phyloP scores from a whole-genome alignment of 2,888 invertebrate genomes.

The Caenorhabditis sulstoni region DNA sequence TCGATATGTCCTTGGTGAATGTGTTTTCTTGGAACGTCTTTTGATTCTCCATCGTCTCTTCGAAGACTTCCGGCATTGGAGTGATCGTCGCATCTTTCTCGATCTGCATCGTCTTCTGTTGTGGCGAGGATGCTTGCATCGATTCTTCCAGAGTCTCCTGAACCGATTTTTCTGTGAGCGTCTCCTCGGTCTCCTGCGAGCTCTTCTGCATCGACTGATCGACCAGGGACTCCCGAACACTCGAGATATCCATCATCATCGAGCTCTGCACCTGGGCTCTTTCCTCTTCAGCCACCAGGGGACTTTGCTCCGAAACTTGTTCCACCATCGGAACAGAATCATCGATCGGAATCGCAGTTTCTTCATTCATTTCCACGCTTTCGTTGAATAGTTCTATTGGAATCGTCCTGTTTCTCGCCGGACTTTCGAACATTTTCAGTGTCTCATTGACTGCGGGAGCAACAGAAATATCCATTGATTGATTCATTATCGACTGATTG shows the following conservation, averaged over 20 bases:
- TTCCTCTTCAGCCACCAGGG: not conserved
- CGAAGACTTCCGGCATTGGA: not conserved
- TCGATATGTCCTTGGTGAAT: too few species aligned
- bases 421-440: constrained; percentile 14
- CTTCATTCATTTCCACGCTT: constrained; percentile 4
- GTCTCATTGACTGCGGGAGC: constrained; percentile 9
- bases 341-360: too few species aligned
- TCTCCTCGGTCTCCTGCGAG: not conserved
- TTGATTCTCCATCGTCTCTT: not conserved
- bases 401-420: not conserved
- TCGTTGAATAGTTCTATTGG: constrained; percentile 5
- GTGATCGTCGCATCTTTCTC: not conserved
- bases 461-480: not conserved
- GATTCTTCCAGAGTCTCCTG: not conserved
- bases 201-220: not conserved
- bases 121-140: not conserved
- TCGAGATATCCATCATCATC: constrained; percentile 10
- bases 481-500: too few species aligned
- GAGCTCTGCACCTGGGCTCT: not conserved
- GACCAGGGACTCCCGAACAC: not conserved
- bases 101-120: not conserved
- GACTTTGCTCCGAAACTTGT: not conserved
- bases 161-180: not conserved
- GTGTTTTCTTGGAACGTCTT: not conserved
- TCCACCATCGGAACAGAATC: not conserved